Evolutionary conservation across 2,888 invertebrate genomes (phyloP).

Genomic region (Trichogramma evanescens): DNA sequence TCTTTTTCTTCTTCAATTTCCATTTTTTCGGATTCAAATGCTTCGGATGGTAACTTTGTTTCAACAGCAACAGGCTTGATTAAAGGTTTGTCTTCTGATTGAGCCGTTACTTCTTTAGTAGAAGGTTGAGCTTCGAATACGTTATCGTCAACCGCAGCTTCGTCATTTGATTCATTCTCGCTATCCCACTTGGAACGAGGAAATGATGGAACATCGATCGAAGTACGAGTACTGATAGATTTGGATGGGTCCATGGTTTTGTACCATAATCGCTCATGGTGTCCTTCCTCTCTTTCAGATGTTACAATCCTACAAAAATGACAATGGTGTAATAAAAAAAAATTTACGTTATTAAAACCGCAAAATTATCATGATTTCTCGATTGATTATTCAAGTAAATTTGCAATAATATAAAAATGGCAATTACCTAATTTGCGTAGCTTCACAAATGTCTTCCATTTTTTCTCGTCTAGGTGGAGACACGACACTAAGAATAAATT

Average conservation of each 20-base stretch:
- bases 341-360: slow-evolving; percentile 4
- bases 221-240: slow-evolving; percentile 22
- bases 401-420: not conserved
- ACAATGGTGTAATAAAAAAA: not conserved
- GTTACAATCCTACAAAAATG: slow-evolving; percentile 27
- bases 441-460: slow-evolving; percentile 39
- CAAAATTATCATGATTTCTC: not conserved
- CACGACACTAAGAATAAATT: slow-evolving; percentile 34
- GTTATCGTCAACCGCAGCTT: slow-evolving; percentile 5
- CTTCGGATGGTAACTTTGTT: not conserved
- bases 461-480: slow-evolving; percentile 36
- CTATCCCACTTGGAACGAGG: slow-evolving; percentile 44
- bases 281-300: slow-evolving; percentile 29
- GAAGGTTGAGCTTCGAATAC: slow-evolving; percentile 9
- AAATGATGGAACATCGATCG: slow-evolving; percentile 31
- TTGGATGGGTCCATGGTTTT: slow-evolving; percentile 26
- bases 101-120: not conserved
- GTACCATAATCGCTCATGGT: slow-evolving; percentile 37
- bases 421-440: slow-evolving; percentile 28
- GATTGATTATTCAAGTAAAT: not conserved
- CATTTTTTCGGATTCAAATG: not conserved
- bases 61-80: not conserved
- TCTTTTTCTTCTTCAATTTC: not conserved
- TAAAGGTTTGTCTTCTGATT: too few species aligned
- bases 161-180: slow-evolving; percentile 34